A percentile compares a stretch with the other conserved stretches of the same genome.
These are phyloP conservation scores for Drosophila kepulauana DNA, from an alignment of 1,140 invertebrate species.

Conservation along the genomic window DNA sequence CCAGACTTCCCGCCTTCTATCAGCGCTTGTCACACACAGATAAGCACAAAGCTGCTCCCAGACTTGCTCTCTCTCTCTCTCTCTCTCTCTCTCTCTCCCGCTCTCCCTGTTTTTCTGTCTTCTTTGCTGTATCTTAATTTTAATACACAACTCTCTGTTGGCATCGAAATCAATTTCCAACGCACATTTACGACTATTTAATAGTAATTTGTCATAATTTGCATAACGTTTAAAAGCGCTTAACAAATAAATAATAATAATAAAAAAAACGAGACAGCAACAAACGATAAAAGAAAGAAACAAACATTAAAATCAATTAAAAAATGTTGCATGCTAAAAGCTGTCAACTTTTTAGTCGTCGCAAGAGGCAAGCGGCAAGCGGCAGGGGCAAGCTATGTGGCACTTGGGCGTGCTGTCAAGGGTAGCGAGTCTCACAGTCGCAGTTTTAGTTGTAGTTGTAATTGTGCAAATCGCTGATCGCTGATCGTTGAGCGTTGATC, in stretches of 20 bases:
- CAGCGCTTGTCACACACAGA: slow-evolving; percentile 7
- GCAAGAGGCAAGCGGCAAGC: background rate
- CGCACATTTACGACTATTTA: slow-evolving; percentile 69
- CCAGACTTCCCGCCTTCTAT: background rate
- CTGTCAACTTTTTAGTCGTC: slow-evolving; percentile 11
- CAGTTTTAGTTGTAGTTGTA: background rate
- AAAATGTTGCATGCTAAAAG: slow-evolving; percentile 62
- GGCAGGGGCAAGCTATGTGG: background rate
- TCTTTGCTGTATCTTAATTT: background rate
- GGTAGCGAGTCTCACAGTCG: slow-evolving; percentile 35
- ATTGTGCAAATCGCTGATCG: background rate
- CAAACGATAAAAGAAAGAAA: slow-evolving; percentile 28
- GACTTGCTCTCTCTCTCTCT: background rate
- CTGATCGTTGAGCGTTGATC: background rate
- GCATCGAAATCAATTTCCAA: slow-evolving; percentile 64
- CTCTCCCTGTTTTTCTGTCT: background rate
- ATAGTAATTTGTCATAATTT: slow-evolving; percentile 82
- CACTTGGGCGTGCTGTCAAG: slow-evolving; percentile 49
- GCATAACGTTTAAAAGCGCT: slow-evolving; percentile 77
- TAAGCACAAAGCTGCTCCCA: background rate
- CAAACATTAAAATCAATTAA: slow-evolving; percentile 71
- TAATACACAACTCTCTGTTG: slow-evolving; percentile 2
- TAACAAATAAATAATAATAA: slow-evolving; percentile 57
- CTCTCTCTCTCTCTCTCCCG: too few relatives aligned
- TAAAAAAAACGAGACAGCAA: slow-evolving; percentile 14